Conservation (phyloP, 2,113 vertebrate genomes). For the Phrynosoma blainvillii region DNA sequence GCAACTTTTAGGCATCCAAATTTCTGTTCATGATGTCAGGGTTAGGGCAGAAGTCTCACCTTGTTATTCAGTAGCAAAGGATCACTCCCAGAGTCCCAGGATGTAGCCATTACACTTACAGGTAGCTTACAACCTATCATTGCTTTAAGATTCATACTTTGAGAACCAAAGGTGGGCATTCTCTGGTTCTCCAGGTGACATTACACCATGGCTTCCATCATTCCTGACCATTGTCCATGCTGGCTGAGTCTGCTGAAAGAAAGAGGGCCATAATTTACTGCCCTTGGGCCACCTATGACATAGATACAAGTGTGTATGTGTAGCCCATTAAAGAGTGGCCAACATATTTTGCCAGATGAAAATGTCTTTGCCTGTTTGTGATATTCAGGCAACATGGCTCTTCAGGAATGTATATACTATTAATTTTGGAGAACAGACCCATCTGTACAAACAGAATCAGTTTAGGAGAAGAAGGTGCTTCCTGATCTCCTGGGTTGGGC, state of each 20-base stretch:
- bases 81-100: neutral
- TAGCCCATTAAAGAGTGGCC: neutral
- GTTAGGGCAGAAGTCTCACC: neutral
- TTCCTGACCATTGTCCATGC: neutral
- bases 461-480: neutral
- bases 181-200: neutral
- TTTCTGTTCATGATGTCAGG: neutral
- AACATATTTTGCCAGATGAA: neutral
- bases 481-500: neutral
- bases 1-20: neutral
- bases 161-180: neutral
- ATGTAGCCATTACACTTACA: neutral
- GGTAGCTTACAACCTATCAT: neutral
- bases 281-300: neutral
- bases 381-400: neutral
- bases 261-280: neutral
- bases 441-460: neutral
- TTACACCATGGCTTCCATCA: neutral
- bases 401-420: neutral
- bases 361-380: neutral
- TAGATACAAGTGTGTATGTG: neutral
- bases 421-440: neutral
- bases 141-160: neutral
- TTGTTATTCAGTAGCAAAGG: neutral
- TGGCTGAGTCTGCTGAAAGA: neutral